Evolutionary conservation across 1,140 invertebrate genomes (phyloP).

Genomic region (Eupeodes corollae): DNA sequence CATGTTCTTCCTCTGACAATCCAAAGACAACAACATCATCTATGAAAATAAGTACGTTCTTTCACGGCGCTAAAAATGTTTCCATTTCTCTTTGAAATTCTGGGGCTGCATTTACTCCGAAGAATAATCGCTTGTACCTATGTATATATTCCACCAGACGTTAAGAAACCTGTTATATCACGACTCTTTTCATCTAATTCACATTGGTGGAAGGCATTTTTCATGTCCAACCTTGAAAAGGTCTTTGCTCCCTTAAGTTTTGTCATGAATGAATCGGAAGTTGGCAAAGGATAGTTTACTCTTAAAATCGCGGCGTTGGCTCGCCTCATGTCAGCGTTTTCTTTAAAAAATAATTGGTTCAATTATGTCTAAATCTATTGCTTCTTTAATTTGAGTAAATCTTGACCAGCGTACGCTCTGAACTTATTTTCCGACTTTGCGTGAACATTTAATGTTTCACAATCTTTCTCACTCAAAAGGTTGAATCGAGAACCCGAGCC

Average conservation of each 20-base stretch:
- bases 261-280: no score
- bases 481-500: constrained; percentile 1
- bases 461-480: no score
- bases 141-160: constrained; percentile 5
- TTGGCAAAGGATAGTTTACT: no score
- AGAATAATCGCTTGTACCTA: not conserved
- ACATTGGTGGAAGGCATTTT: constrained; percentile 19
- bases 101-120: constrained; percentile 7
- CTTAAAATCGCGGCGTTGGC: no score
- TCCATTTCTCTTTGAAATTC: constrained; percentile 13
- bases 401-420: not conserved
- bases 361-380: constrained; percentile 3
- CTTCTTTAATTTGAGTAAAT: not conserved
- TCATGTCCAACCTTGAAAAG: constrained; percentile 18
- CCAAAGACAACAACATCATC: constrained; percentile 1
- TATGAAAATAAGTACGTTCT: not conserved
- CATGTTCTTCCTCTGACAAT: no score
- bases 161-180: constrained; percentile 15
- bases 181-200: constrained; percentile 16
- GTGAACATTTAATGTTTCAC: not conserved
- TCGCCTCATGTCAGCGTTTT: no score
- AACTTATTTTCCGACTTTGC: constrained; percentile 1
- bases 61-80: constrained; percentile 3
- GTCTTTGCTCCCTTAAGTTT: constrained; percentile 4
- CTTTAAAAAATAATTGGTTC: no score